Percentiles rank a stretch among this genome's conserved stretches.
Conservation (phyloP, 1,140 invertebrate species). For the Brachionus rubens region DNA sequence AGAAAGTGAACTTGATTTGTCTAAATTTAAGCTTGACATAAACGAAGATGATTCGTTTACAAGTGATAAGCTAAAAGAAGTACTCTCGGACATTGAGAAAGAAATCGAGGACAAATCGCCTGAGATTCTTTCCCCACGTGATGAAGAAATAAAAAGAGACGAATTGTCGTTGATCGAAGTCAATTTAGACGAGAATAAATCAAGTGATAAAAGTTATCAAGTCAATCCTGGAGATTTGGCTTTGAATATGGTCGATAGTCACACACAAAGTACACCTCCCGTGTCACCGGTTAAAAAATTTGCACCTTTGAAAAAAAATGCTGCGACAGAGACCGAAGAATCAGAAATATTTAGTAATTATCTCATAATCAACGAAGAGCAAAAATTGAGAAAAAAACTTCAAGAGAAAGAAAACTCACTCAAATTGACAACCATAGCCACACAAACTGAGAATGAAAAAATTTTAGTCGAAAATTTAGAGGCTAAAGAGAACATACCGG, state of each 20-base stretch:
- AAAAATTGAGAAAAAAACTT: conserved; percentile 18
- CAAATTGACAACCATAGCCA: conserved; percentile 7
- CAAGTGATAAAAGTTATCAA: conserved; percentile 15
- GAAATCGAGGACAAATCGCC: conserved; percentile 12
- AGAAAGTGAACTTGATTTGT: conserved; percentile 16
- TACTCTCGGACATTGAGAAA: conserved; percentile 19
- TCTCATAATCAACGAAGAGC: conserved; percentile 24
- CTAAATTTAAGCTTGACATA: neutral
- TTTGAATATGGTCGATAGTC: neutral
- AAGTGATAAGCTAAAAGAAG: neutral
- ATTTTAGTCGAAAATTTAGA: neutral
- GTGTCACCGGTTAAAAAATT: conserved; percentile 2
- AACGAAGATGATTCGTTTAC: neutral
- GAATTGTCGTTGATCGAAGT: neutral
- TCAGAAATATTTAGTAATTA: conserved; percentile 16
- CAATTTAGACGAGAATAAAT: neutral
- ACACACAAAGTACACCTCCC: conserved; percentile 33
- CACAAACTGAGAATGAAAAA: neutral
- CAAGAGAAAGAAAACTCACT: conserved; percentile 37
- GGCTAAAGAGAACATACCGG: neutral
- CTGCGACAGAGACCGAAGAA: conserved; percentile 27
- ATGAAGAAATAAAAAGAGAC: neutral
- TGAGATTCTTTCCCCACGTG: neutral
- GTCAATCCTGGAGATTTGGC: neutral
- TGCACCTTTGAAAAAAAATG: neutral